These are phyloP conservation scores for Mugil cephalus DNA, from an alignment of 2,113 vertebrate genomes.

Conservation along the genomic window DNA sequence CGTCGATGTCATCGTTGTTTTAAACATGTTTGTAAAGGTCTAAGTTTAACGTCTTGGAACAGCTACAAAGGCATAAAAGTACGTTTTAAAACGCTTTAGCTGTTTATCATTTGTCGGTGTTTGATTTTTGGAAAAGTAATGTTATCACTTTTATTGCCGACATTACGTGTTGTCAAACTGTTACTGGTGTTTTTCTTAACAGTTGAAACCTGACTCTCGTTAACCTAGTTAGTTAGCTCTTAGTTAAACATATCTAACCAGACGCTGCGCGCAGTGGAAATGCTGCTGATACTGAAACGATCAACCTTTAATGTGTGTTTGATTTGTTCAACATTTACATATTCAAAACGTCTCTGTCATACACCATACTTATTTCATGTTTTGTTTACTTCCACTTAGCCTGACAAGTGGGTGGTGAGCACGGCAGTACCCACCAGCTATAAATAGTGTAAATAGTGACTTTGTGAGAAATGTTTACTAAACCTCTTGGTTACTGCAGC, in stretches of 20 bases:
- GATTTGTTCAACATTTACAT: background rate
- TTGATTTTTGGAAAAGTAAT: background rate
- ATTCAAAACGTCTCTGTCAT: background rate
- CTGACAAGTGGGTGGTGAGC: too few relatives aligned
- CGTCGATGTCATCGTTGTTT: constrained; percentile 3
- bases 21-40: background rate
- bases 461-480: background rate
- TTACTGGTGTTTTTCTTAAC: background rate
- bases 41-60: constrained; percentile 26
- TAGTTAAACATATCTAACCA: constrained; percentile 5
- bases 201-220: background rate
- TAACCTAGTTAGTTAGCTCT: constrained; percentile 29
- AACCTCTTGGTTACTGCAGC: background rate
- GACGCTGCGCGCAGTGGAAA: background rate
- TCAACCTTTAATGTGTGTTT: too few relatives aligned
- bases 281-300: background rate
- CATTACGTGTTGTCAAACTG: background rate
- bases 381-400: constrained; percentile 1
- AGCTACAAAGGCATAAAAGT: constrained; percentile 5
- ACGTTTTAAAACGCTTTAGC: background rate
- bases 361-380: too few relatives aligned
- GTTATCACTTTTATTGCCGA: background rate
- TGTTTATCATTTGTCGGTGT: fast-evolving
- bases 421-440: too few relatives aligned
- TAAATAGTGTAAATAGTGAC: too few relatives aligned